Percentiles rank a stretch among this genome's conserved stretches.
phyloP scores from a whole-genome alignment of 2,113 vertebrate genomes.

The Pithys albifrons region DNA sequence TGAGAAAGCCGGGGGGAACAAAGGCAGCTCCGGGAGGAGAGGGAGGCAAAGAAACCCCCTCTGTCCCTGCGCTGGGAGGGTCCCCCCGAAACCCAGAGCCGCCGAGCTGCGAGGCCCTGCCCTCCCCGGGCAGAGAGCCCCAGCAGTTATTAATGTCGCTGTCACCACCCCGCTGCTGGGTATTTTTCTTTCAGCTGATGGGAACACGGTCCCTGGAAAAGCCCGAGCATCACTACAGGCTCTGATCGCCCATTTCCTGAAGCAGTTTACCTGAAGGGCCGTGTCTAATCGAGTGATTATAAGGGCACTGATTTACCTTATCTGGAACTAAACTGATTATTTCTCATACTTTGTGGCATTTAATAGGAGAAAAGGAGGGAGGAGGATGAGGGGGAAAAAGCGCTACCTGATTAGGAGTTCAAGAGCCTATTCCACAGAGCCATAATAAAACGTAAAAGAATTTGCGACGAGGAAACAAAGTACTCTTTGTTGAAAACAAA shows the following conservation, averaged over 20 bases:
- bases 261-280: conserved; percentile 70
- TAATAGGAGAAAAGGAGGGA: conserved; percentile 49
- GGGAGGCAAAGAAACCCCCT: background rate
- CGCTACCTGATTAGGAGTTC: conserved; percentile 57
- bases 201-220: background rate
- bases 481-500: conserved; percentile 30
- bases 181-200: conserved; percentile 5
- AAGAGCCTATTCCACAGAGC: conserved; percentile 36
- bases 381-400: conserved; percentile 10
- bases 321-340: conserved; percentile 77
- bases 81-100: background rate
- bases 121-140: background rate
- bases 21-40: background rate
- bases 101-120: background rate
- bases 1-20: background rate
- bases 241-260: conserved; percentile 62
- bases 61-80: background rate
- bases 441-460: conserved; percentile 63
- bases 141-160: background rate
- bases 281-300: conserved; percentile 72
- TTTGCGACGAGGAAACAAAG: conserved; percentile 59
- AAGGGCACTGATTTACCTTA: conserved; percentile 67
- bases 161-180: background rate
- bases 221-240: background rate
- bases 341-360: conserved; percentile 62